Base-by-base conservation (phyloP, 2,888 invertebrate species). In the Heliconius erato region DNA sequence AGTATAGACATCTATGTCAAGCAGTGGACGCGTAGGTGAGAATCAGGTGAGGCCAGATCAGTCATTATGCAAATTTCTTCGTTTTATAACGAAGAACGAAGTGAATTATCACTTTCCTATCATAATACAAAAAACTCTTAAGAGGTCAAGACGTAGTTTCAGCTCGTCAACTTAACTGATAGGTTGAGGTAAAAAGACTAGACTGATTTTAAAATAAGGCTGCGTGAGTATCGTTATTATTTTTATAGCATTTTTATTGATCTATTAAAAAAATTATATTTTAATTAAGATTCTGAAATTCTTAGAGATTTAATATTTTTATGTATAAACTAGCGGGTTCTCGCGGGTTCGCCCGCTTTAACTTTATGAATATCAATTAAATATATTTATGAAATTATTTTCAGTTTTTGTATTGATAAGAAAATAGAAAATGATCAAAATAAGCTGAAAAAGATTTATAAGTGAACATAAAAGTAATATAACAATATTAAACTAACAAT, bases 31-130 rank as follows among this genome's bases (percentile, higher is more conserved):
- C n/a, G n/a, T n/a, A n/a, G n/a, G 9, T 40, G 65, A 77, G 81
- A 69, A 83, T 82, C 82, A 82, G 79, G 80, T 76, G 83, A 82
- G 83, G 81, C 59, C 67, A 82, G 72, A 82, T 78, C 49, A 83
- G 83, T 82, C 72, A 84, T 84, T 86, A 84, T 84, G 82, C 77
- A 84, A 84, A 86, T 83, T 84, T 82, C n/a, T n/a, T n/a, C n/a
- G n/a, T n/a, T n/a, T n/a, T n/a, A n/a, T n/a, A n/a, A n/a, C n/a
- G n/a, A n/a, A n/a, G 9, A 59, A 59, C 23, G 23, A 9, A n/a
- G 59, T 63, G 59, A 63, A 11, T 63, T 63, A 23, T 63, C 59
- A n/a, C 54, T 19, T 2, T 54, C 7, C n/a, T 63, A 69, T 19
- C 1, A 35, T n/a, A 35, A 12, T 12, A n/a, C n/a, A 71, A 67